Evolutionary conservation across 2,113 vertebrate species (phyloP).

Genomic region (Pangasianodon hypophthalmus): DNA sequence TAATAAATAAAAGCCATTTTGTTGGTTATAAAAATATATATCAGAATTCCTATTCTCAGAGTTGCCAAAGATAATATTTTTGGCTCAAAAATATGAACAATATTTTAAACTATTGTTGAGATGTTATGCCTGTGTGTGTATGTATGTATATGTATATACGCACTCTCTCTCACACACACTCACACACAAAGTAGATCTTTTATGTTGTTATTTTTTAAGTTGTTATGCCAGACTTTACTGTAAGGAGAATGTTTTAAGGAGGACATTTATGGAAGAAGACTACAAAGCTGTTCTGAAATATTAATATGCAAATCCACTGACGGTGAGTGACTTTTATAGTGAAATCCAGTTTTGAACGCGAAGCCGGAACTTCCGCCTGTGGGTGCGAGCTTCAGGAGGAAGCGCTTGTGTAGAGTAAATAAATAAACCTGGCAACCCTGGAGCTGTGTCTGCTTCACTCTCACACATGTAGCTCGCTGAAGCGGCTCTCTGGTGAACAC

Average conservation of each 20-base stretch:
- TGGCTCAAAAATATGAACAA: background rate
- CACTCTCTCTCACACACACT: too few species aligned
- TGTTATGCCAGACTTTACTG: too few species aligned
- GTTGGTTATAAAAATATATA: background rate
- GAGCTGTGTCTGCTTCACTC: background rate
- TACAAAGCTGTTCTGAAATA: background rate
- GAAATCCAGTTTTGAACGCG: background rate
- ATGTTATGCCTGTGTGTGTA: too few species aligned
- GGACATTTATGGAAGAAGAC: too few species aligned
- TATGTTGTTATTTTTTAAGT: too few species aligned
- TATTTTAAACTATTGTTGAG: background rate
- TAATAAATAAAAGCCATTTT: background rate
- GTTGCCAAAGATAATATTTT: background rate
- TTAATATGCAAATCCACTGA: background rate
- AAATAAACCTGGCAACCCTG: background rate
- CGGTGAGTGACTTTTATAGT: constrained; percentile 37
- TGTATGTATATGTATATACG: too few species aligned
- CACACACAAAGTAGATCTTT: too few species aligned
- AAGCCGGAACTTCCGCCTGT: constrained; percentile 32
- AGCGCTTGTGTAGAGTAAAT: background rate
- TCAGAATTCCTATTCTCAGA: background rate
- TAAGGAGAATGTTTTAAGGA: too few species aligned
- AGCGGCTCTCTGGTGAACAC: background rate
- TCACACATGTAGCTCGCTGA: background rate
- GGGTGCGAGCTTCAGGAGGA: background rate